Base-by-base conservation (phyloP, 2,113 vertebrate genomes). In the Ellobius talpinus region DNA sequence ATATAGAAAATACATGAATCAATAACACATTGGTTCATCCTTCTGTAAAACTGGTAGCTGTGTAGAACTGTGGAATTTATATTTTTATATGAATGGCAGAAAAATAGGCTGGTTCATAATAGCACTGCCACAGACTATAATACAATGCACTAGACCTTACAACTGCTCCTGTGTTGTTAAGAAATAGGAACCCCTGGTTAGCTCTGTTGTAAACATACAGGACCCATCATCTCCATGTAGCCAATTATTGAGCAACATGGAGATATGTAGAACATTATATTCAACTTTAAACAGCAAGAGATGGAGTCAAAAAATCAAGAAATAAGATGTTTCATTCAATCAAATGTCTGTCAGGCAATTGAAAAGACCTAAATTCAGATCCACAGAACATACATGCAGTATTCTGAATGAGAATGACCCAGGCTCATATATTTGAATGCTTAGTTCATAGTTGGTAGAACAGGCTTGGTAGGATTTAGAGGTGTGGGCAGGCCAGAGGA, bases 281-380 rank as follows among this genome's bases (percentile, higher is more conserved):
- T 89, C 47, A 81, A n/a, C 45, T 91, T 86, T 87, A 94, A 96
- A 63, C 3, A 68, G 17, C 24, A 89, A 39, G 11, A 58, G 16
- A 45, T 47, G 55, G 78, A 24, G 81, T 19, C 1, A 91, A 92
- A 93, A 31, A 50, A 26, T 31, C 24, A 76, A 47, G 45, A 50
- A 50, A 17, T 77, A 50, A 31, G 3, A 65, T 65, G 24, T 7
- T 4, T 29, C 8, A 19, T 65, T n/a, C 8, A 85, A 45, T 65
- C 9, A 85, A 65, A 42, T 31, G 26, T 45, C 81, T 45, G 7
- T n/a, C 24, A 31, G 19, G 14, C 4, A 31, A 31, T 9, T 85
- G 1, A 24, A 65, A 84, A 24, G 81, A 42, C 24, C 24, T 84
- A 63, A 58, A 13, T 58, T 39, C 21, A 58, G 21, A 82, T 58